A percentile compares a stretch with the other conserved stretches of the same genome.
phyloP scores from a whole-genome alignment of 2,888 invertebrate genomes.

The Lasioglossum oenotherae region DNA sequence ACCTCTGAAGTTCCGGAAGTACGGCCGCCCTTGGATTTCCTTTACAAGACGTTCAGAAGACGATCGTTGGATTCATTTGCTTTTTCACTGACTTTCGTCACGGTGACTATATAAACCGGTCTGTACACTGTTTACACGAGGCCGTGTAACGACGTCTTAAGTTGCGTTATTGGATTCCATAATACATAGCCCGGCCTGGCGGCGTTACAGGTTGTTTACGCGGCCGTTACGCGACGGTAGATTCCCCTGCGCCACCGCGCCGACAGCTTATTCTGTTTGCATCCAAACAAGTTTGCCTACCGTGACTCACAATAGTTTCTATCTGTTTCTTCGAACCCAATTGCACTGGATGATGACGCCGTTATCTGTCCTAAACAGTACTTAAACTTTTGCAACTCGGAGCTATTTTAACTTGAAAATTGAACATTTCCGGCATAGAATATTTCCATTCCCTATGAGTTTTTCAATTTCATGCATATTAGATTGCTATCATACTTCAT shows the following conservation, averaged over 20 bases:
- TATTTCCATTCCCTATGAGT: no score
- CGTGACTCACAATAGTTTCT: background rate
- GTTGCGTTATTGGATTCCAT: constrained; percentile 58
- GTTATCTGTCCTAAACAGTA: background rate
- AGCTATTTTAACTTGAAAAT: no score
- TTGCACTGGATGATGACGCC: background rate
- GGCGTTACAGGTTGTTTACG: constrained; percentile 48
- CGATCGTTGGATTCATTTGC: background rate
- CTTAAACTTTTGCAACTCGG: no score
- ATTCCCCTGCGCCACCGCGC: constrained; percentile 2
- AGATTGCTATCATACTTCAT: no score
- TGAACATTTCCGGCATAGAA: no score
- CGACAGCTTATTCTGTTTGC: constrained; percentile 57
- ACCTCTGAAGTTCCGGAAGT: background rate
- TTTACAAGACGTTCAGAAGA: background rate
- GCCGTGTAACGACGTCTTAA: constrained; percentile 47
- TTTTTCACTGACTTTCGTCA: constrained; percentile 12
- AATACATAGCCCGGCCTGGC: constrained; percentile 22
- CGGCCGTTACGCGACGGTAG: constrained; percentile 51
- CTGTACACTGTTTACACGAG: background rate
- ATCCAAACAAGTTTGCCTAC: constrained; percentile 43
- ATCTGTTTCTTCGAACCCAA: constrained; percentile 34
- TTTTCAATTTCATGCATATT: no score
- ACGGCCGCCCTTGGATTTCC: no score
- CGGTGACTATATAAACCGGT: background rate